These are phyloP conservation scores for Kuschelorhynchus macadamiae DNA, from an alignment of 2,888 invertebrate genomes.

Conservation along the genomic window DNA sequence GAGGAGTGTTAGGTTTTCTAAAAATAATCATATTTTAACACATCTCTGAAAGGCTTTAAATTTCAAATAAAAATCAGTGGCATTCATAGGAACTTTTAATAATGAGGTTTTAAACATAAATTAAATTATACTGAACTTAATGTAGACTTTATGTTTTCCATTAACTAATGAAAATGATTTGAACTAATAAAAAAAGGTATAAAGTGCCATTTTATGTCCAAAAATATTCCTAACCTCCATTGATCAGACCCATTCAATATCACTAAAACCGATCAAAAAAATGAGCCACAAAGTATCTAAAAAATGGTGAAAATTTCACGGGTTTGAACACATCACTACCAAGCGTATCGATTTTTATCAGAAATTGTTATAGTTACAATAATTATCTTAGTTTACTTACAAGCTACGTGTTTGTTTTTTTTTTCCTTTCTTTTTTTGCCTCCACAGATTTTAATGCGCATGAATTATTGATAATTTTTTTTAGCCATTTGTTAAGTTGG, in stretches of 20 bases:
- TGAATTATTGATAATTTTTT: too few species aligned
- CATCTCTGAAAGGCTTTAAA: too few species aligned
- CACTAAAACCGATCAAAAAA: constrained; percentile 27
- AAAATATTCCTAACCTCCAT: constrained; percentile 7
- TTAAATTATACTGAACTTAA: too few species aligned
- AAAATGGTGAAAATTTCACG: constrained; percentile 22
- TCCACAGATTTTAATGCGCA: too few species aligned
- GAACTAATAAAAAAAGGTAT: background rate
- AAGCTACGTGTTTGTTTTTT: constrained; percentile 13
- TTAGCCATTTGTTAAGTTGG: too few species aligned
- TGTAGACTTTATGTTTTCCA: too few species aligned
- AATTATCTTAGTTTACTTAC: constrained; percentile 18
- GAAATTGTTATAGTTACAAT: constrained; percentile 25
- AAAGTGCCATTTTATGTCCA: background rate
- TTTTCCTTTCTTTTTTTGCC: constrained; percentile 11
- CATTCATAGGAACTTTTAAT: too few species aligned
- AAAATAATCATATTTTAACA: too few species aligned
- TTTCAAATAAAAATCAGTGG: too few species aligned
- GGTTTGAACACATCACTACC: constrained; percentile 44
- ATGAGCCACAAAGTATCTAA: constrained; percentile 14
- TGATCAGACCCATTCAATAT: constrained; percentile 36
- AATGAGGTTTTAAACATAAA: too few species aligned
- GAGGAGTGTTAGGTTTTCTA: too few species aligned
- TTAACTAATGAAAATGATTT: too few species aligned
- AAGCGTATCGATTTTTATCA: constrained; percentile 38